Evolutionary conservation across 2,113 vertebrate genomes (phyloP).

Genomic region (Empidonax traillii): DNA sequence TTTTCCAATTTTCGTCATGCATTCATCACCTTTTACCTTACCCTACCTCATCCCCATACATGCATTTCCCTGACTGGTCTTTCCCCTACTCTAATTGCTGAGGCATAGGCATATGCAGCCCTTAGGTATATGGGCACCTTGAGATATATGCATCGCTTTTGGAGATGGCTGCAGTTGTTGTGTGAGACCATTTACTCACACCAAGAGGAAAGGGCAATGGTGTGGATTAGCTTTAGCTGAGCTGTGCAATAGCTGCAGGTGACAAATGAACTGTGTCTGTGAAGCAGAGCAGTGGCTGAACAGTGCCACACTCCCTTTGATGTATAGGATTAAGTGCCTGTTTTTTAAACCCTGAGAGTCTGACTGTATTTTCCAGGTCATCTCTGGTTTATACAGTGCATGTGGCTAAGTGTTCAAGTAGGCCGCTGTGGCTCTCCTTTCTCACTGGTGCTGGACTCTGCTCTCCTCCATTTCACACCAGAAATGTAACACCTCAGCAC

Average conservation of each 20-base stretch:
- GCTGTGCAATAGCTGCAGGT: not conserved
- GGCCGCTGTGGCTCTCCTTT: not conserved
- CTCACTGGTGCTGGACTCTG: not conserved
- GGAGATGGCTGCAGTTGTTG: not conserved
- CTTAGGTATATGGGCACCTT: not conserved
- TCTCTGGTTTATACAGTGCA: accelerated
- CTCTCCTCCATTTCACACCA: not conserved
- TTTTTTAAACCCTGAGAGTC: not conserved
- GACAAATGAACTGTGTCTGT: accelerated
- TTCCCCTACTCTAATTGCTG: not conserved
- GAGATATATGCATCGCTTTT: not conserved
- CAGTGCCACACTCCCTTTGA: not conserved
- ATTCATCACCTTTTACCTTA: not conserved
- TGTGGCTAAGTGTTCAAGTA: accelerated
- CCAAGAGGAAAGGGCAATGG: not conserved
- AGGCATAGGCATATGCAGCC: not conserved
- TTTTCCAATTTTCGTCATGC: not conserved
- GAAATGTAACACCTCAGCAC: not conserved
- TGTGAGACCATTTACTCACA: not conserved
- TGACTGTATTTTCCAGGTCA: not conserved
- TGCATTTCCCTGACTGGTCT: not conserved
- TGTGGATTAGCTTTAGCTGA: not conserved
- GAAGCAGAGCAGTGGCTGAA: not conserved
- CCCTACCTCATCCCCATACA: no score
- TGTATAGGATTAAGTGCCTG: not conserved